Base-by-base conservation (phyloP, 2,797 vertebrate genomes). In the Calcarius lapponicus region DNA sequence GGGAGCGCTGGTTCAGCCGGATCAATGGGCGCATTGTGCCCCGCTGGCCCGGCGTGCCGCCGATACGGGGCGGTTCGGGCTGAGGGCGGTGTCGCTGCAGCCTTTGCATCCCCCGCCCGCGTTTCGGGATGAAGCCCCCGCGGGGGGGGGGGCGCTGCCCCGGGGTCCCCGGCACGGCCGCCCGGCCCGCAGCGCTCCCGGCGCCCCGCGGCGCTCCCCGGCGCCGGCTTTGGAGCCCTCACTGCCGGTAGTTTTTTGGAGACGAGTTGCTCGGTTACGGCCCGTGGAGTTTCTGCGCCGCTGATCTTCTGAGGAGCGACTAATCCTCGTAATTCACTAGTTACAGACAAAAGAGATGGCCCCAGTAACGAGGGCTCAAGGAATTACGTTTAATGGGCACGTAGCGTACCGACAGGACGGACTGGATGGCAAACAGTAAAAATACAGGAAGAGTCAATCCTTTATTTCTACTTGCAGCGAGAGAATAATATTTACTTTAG, bases 401-500 rank as follows among this genome's bases (percentile, higher is more conserved):
- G 62, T 60, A 48, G 70, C 10, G 3, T 42, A 21, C 93, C 16
- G 31, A 40, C 93, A 18, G 87, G 93, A 51, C 22, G 14, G 81
- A 17, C 79, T 36, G 75, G 85, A 21, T 78, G 80, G 88, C 82
- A 21, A 73, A 36, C 82, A 34, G 76, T 60, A 10, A 78, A 88
- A 92, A 11, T 25, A 34, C 80, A 38, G 93, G 88, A 86, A 75
- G 90, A 83, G 90, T 70, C 69, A 43, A 50, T 34, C 57, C 91
- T 50, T 80, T 71, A 57, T 79, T 92, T 88, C 88, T 86, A 12
- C 36, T 84, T 81, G 26, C 28, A 62, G 82, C 7, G 16, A 58
- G 81, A 86, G 94, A 90, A 88, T 86, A 93, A 88, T 93, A 88
- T 90, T 97, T 95, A 81, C 93, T 92, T 94, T 84, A 69, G 69